Evolutionary conservation across 2,888 invertebrate genomes (phyloP), one percentile per base, ranked within the genome.

Genomic region (Campoletis raptor): DNA sequence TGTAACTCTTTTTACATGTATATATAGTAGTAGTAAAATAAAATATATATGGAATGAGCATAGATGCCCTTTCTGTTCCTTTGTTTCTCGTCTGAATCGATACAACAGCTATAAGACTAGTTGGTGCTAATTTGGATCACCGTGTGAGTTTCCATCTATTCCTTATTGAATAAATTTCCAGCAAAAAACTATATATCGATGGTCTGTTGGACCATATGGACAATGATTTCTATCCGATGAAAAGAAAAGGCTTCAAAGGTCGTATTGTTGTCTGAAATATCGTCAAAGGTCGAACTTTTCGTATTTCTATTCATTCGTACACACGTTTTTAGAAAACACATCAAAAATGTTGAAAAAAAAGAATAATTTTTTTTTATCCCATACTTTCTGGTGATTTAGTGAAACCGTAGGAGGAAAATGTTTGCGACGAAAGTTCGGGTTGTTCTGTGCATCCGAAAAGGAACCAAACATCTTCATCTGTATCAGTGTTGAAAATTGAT

Each of bases 11-110:
- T 73, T 70, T 30, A 57, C 42, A 70, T 80, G 45, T 42, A 30
- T 80, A 40, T 40, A 76, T 37, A 52, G 30, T 10, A 70, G 73
- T 67, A 48, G 72, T 42, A 61, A 52, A 66, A 21, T 48, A 61
- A 10, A 69, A 70, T 77, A 66, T 85, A 73, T 57, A 78, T 37
- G 72, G 66, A 81, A 81, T 61, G 85, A 78, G 77, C 82, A 74
- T 82, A 79, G 82, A 79, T 72, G 81, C 77, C 77, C 78, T 81
- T 81, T 78, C 66, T 42, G 69, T 82, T 85, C 82, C 82, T 81
- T 82, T 85, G 85, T 85, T 85, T 74, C 73, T 64, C 73, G 40
- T 82, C 78, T 85, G 48, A 48, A 61, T 78, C 78, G 64, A 78
- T 61, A 21, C 45, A 61, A 18, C 74, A 42, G 40, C 30, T 74